These are phyloP conservation scores for Philopedon plagiatum DNA, from an alignment of 2,888 invertebrate species.

Conservation along the genomic window DNA sequence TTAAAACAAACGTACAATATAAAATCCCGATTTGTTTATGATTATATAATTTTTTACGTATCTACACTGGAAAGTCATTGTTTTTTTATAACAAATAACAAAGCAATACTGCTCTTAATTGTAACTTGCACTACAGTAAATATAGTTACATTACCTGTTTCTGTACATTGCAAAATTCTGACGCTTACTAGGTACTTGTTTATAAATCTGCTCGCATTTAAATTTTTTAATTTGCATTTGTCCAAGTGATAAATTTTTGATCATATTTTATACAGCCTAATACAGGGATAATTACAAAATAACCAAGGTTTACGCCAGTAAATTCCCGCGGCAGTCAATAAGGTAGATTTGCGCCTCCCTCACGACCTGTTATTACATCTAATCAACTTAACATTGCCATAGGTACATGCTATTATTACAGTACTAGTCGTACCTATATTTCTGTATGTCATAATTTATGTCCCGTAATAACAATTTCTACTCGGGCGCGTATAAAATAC, in stretches of 20 bases:
- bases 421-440: conserved; percentile 34
- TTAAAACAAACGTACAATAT: no score
- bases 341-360: conserved; percentile 25
- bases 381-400: conserved; percentile 34
- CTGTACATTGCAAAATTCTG: no score
- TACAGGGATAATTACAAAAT: conserved; percentile 24
- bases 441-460: conserved; percentile 27
- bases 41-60: no score
- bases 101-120: no score
- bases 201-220: no score
- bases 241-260: conserved; percentile 1
- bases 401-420: conserved; percentile 34
- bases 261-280: not conserved
- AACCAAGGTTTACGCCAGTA: conserved; percentile 22
- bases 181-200: no score
- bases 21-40: no score
- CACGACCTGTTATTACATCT: conserved; percentile 34
- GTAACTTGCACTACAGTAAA: no score
- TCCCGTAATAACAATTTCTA: conserved; percentile 28
- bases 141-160: no score
- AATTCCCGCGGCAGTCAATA: conserved; percentile 21
- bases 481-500: conserved; percentile 10
- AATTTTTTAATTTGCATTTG: not conserved
- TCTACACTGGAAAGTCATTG: no score
- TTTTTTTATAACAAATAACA: no score